Base-by-base conservation (phyloP, 1,140 invertebrate genomes). In the Euura saliciscinereae region DNA sequence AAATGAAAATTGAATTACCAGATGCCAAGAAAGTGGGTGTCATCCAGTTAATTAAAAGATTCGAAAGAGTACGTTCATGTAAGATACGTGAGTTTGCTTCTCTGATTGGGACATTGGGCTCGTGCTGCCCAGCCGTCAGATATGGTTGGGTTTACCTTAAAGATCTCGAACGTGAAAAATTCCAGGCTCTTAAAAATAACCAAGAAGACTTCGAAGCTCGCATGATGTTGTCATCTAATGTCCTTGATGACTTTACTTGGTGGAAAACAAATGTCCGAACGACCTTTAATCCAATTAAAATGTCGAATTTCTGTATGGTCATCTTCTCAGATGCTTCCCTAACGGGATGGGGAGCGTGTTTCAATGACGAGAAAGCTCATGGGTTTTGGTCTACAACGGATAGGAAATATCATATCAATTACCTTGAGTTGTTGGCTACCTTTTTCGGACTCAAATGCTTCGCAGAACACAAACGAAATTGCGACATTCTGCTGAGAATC, bases 71-170 rank as follows among this genome's bases (percentile, higher is more conserved):
- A 42, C 51, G 44, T 51, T 51, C 28, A 4, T 78, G 76, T 71
- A 74, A 70, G 68, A 82, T 82, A 43, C 69, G 74, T 73, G 42
- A 74, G 4, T 80, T 79, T 70, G 76, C 78, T 5, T 45, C 73
- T 2, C 69, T 81, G 13, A 75, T 78, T 43, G 79, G 79, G 13
- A 46, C 7, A 6, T 69, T 80, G 42, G 72, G 75, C 28, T 76
- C 76, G 10, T 72, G 44, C 66, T 81, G 77, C 76, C 72, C 73
- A 66, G 75, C 77, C 1, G 43, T 75, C 2, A 72, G 64, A 43
- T 80, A 82, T 74, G 78, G 76, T 4, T 78, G 78, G 76, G 43
- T 77, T 1, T 72, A 81, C 72, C 74, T 73, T 4, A 79, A 79
- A 71, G 45, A 45, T 45, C 71, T 81, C 8, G 79, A 81, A 74